Evolutionary conservation across 2,888 invertebrate species (phyloP).

Genomic region (Prosapia bicincta): DNA sequence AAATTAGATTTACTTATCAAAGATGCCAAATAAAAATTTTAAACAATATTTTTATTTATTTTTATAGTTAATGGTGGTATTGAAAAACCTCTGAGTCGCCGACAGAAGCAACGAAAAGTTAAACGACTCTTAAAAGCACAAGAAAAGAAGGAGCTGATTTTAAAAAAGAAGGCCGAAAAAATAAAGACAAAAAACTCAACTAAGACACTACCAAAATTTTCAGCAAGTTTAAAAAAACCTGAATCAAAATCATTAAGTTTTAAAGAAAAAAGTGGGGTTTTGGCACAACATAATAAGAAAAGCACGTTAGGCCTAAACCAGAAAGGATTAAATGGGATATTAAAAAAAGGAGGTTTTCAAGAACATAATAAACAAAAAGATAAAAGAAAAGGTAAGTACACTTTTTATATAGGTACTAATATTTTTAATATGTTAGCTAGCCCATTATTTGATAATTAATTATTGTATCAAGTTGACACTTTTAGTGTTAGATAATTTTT

Average conservation of each 20-base stretch:
- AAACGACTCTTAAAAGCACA: conserved; percentile 57
- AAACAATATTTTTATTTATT: too few species aligned
- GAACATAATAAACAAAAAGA: conserved; percentile 46
- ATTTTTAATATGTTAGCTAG: too few species aligned
- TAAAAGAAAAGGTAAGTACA: conserved; percentile 40
- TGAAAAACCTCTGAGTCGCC: conserved; percentile 54
- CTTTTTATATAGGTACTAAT: too few species aligned
- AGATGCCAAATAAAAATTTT: too few species aligned
- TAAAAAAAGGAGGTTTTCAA: not conserved
- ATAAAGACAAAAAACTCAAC: not conserved
- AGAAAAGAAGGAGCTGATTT: conserved; percentile 48
- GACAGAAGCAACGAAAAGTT: conserved; percentile 64
- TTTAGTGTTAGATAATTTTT: too few species aligned
- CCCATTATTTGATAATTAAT: too few species aligned
- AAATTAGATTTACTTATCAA: too few species aligned
- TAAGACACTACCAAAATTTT: not conserved
- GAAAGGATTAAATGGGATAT: not conserved
- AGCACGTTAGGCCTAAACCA: too few species aligned
- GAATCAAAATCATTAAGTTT: not conserved
- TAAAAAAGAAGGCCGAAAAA: conserved; percentile 35
- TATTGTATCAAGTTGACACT: too few species aligned
- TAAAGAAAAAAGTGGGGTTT: not conserved
- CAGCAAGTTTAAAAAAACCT: not conserved
- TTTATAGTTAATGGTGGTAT: conserved; percentile 35
- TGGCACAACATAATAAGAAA: too few species aligned